Percentiles rank a stretch among this genome's conserved stretches.
phyloP scores from a whole-genome alignment of 1,140 invertebrate genomes.

The Lutraria rhynchaena region DNA sequence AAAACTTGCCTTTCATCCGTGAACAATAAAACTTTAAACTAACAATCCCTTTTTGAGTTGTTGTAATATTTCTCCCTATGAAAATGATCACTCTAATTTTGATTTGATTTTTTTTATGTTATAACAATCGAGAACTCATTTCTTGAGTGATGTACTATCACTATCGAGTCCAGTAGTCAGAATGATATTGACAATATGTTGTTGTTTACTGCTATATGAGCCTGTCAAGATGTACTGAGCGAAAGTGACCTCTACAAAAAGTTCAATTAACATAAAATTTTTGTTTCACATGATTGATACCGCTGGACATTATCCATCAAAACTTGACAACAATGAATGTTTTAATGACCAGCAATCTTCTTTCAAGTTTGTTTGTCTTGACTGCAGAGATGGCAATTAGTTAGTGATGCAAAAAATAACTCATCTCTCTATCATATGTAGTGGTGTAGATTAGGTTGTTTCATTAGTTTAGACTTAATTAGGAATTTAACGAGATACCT shows the following conservation, averaged over 20 bases:
- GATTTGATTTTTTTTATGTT: too few species aligned
- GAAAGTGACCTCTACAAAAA: slow-evolving; percentile 43
- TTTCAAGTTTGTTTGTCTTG: slow-evolving; percentile 31
- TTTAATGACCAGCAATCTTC: slow-evolving; percentile 42
- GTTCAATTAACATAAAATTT: slow-evolving; percentile 53
- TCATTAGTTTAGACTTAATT: slow-evolving; percentile 13
- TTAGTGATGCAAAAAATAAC: too few species aligned
- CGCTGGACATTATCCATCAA: slow-evolving; percentile 41
- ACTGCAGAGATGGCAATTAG: too few species aligned
- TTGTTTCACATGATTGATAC: slow-evolving; percentile 35
- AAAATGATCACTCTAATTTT: too few species aligned
- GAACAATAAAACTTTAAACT: too few species aligned
- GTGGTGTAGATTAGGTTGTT: too few species aligned
- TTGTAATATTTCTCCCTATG: too few species aligned
- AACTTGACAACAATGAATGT: slow-evolving; percentile 27
- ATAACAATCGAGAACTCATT: too few species aligned
- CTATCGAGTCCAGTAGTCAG: too few species aligned
- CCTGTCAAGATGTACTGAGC: slow-evolving; percentile 24
- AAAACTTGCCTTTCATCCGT: too few species aligned
- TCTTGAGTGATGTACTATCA: too few species aligned
- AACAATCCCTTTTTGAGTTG: too few species aligned
- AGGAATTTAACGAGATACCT: slow-evolving; percentile 31
- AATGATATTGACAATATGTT: slow-evolving; percentile 33
- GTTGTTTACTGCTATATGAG: slow-evolving; percentile 50
- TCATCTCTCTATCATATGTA: slow-evolving; percentile 12